A percentile compares a stretch with the other conserved stretches of the same genome.
Evolutionary conservation across 2,888 invertebrate species (phyloP).

Genomic region (Campaea margaritaria): DNA sequence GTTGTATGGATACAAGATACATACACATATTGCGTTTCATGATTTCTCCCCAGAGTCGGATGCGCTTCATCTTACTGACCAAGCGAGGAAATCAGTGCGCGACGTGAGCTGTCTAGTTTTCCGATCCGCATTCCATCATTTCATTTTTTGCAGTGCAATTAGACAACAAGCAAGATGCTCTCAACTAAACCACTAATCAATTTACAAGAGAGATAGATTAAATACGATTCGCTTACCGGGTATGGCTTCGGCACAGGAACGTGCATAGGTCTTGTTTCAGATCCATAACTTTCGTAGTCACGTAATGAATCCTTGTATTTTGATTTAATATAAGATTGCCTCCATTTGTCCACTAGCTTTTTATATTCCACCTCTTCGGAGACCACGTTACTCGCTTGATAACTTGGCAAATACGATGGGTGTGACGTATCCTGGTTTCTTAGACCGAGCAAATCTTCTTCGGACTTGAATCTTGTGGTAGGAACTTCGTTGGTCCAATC

Average conservation of each 20-base stretch:
- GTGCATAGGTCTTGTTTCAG: conserved; percentile 70
- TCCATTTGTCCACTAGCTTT: conserved; percentile 75
- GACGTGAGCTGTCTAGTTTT: conserved; percentile 72
- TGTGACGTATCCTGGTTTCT: conserved; percentile 76
- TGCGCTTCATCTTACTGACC: conserved; percentile 72
- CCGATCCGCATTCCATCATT: conserved; percentile 81
- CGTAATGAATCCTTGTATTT: conserved; percentile 69
- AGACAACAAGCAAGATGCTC: conserved; percentile 44
- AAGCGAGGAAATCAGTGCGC: conserved; percentile 80
- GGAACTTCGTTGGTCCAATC: conserved; percentile 69
- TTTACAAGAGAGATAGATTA: conserved; percentile 31
- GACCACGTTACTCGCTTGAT: conserved; percentile 56
- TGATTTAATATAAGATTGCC: conserved; percentile 72
- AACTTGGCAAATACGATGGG: conserved; percentile 68
- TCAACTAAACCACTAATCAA: conserved; percentile 21
- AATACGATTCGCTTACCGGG: conserved; percentile 65
- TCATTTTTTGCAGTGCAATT: conserved; percentile 66
- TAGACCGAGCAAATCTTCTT: conserved; percentile 76
- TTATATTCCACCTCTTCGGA: conserved; percentile 71
- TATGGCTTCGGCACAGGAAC: conserved; percentile 76
- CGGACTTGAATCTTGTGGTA: conserved; percentile 70
- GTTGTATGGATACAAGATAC: conserved; percentile 2
- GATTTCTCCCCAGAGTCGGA: conserved; percentile 72
- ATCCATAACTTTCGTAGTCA: conserved; percentile 71
- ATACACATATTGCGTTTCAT: conserved; percentile 63